Base-by-base conservation (phyloP, 2,888 invertebrate species). In the Malthinus flaveolus region DNA sequence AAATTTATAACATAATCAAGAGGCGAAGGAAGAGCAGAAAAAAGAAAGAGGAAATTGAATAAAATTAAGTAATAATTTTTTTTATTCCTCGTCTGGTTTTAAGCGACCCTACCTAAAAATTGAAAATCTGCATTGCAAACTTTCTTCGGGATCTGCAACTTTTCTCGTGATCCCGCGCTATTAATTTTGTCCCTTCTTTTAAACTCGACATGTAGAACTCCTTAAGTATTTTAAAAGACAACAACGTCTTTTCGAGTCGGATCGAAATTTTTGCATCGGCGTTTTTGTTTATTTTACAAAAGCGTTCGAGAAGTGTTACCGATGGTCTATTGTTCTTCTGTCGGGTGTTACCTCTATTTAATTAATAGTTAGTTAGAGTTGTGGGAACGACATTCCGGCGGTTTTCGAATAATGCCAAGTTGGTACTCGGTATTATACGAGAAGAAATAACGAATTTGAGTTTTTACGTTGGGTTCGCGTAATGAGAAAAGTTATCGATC, bases 381-480 rank as follows among this genome's bases (percentile, higher is more conserved):
- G 64, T 64, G 64, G 62, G 66, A 66, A 64, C 59, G 59, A 55
- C 61, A 66, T 66, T 64, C 64, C 56, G 49, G 44, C 36, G 63
- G 63, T 62, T 61, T 62, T 61, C 49, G 57, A 55, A 50, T 51
- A 2, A 5, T 23, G 5, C n/a, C n/a, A n/a, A n/a, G n/a, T n/a
- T n/a, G n/a, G n/a, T n/a, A n/a, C n/a, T 37, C 15, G 5, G 37
- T 12, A 33, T 33, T 35, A 35, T 35, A 35, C 3, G 5, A 5
- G 5, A 23, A 23, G 23, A 23, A 23, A 23, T 23, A 23, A 23
- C 23, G 23, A 35, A 10, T 35, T 35, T 35, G 9, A 10, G 9
- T 9, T 35, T 35, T 35, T 9, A 10, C 1, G 7, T 35, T 2
- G 1, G 4, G 9, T 3, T 35, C 9, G 1, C 7, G 10, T 9